These are phyloP conservation scores for Peribatodes rhomboidaria DNA, from an alignment of 2,888 invertebrate genomes.

Conservation along the genomic window DNA sequence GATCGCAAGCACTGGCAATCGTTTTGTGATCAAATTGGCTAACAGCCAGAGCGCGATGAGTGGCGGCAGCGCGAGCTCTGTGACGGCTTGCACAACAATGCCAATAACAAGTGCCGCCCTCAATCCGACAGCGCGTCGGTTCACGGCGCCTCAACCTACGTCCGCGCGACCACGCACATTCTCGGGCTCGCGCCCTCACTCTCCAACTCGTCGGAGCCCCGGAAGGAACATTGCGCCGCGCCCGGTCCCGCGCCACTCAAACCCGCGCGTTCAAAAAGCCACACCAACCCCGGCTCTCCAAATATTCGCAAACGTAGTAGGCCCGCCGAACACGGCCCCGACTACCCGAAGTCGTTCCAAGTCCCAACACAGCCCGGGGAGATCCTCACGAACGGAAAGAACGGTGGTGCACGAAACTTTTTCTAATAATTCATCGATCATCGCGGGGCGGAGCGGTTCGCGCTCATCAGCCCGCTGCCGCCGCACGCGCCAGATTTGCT, in stretches of 20 bases:
- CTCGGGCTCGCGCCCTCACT: conserved; percentile 36
- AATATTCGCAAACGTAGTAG: conserved; percentile 27
- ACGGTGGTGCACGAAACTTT: no score
- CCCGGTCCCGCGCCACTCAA: conserved; percentile 13
- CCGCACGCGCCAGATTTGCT: no score
- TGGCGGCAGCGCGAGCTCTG: not conserved
- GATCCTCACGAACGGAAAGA: no score
- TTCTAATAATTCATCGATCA: no score
- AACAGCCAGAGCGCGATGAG: not conserved
- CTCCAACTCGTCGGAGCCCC: conserved; percentile 26
- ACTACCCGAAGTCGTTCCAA: conserved; percentile 1
- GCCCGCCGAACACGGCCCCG: conserved; percentile 13
- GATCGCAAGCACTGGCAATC: conserved; percentile 11
- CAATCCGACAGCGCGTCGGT: conserved; percentile 9
- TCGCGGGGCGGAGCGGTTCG: conserved; percentile 16
- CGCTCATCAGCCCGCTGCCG: no score
- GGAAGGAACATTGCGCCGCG: not conserved
- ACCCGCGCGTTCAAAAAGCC: conserved; percentile 21
- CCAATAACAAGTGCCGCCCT: conserved; percentile 21
- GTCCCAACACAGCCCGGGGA: conserved; percentile 7
- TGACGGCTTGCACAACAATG: conserved; percentile 10
- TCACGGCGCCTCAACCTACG: conserved; percentile 12
- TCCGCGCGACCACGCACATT: conserved; percentile 29
- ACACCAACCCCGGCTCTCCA: conserved; percentile 22
- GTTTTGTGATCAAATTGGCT: conserved; percentile 25